Conservation (phyloP, 2,797 vertebrate genomes). For the Phyllotis vaccarum region DNA sequence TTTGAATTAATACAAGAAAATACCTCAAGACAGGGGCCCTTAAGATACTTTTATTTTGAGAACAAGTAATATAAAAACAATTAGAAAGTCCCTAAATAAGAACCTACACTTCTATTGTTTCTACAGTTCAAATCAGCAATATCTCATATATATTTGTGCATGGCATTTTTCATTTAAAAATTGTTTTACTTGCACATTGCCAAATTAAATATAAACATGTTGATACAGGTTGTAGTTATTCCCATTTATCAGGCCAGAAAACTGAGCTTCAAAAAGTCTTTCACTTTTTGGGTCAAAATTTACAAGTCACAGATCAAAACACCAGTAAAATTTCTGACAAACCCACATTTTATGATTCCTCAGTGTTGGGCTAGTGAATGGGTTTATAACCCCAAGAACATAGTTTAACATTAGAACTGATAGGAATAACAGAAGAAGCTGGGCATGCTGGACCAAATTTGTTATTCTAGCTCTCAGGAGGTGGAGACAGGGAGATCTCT, state of each 20-base stretch:
- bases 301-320: conserved; percentile 5
- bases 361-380: background rate
- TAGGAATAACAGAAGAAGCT: background rate
- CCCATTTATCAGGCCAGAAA: background rate
- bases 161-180: conserved; percentile 17
- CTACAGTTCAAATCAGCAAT: background rate
- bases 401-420: background rate
- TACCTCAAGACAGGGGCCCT: background rate
- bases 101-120: background rate
- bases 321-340: background rate
- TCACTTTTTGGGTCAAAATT: conserved; percentile 22
- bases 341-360: background rate
- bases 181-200: background rate
- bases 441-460: background rate
- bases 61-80: background rate
- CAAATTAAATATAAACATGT: conserved; percentile 15
- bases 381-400: background rate
- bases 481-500: background rate
- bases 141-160: background rate
- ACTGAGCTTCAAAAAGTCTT: background rate
- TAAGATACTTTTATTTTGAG: background rate
- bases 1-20: background rate
- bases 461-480: background rate
- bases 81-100: background rate
- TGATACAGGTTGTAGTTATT: background rate